phyloP scores from a whole-genome alignment of 2,797 vertebrate genomes.

The Morus bassanus region DNA sequence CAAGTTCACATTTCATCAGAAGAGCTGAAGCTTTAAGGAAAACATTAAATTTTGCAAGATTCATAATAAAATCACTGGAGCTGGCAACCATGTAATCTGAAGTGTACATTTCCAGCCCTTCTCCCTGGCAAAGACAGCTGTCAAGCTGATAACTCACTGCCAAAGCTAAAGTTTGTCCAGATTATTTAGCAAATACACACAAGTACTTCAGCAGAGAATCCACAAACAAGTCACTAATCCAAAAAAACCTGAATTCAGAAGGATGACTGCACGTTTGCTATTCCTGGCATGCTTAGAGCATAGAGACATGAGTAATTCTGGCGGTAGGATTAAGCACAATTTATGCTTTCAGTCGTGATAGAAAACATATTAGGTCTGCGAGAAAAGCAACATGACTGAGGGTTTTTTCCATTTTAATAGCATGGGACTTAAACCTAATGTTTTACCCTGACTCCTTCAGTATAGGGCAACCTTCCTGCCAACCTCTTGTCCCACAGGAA shows the following conservation, averaged over 20 bases:
- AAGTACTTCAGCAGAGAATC: background rate
- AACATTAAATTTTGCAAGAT: background rate
- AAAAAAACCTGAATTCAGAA: background rate
- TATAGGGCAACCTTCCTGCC: background rate
- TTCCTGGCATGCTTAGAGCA: background rate
- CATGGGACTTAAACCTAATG: background rate
- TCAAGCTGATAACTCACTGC: background rate
- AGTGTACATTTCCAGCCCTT: background rate
- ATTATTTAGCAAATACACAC: slow-evolving; percentile 33
- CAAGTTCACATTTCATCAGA: background rate
- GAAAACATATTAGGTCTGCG: background rate
- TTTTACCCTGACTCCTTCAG: background rate
- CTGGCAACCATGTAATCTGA: background rate
- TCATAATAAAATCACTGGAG: background rate
- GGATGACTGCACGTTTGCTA: background rate
- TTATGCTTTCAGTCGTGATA: background rate
- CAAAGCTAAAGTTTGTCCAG: slow-evolving; percentile 11
- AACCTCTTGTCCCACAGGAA: background rate
- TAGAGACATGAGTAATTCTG: background rate
- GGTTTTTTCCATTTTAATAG: background rate
- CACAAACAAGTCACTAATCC: slow-evolving; percentile 23
- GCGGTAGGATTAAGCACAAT: background rate
- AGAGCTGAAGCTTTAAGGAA: background rate
- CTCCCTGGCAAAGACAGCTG: background rate
- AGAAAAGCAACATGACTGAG: background rate